Base-by-base conservation (phyloP, 1,140 invertebrate genomes). In the Bombyx mandarina region DNA sequence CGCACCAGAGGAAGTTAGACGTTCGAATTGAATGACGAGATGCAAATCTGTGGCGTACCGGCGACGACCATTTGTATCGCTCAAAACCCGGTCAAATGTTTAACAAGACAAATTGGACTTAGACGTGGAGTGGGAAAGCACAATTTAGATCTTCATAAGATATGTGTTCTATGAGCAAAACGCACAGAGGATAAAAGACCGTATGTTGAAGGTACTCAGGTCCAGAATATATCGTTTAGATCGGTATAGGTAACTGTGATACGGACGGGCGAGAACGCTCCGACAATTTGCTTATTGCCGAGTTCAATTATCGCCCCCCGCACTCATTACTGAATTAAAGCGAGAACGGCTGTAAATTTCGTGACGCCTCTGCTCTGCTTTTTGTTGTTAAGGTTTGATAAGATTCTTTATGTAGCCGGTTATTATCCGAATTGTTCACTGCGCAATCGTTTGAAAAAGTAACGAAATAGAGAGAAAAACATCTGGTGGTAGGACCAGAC, bases 281-380 rank as follows among this genome's bases (percentile, higher is more conserved):
- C 69, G 66, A 70, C 82, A 86, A 86, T 83, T 86, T 86, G 78
- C 78, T 75, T 82, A 84, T 86, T 84, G 79, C 76, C 66, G 78
- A 66, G 69, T 75, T 73, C 79, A 86, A 84, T 86, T 84, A 86
- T 84, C 79, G 79, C 83, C 83, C 82, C 75, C 81, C 79, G 79
- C 82, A 72, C 78, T 82, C 73, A 82, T 86, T 86, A 84, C 81
- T 75, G 81, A 79, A 84, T 86, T 86, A 84, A 83, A 73, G 69
- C 81, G 79, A 76, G 75, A 81, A 75, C 71, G 65, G 76, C 76
- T 69, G 72, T 81, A 77, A 73, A 83, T 78, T 82, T 75, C 65
- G 77, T 75, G 75, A 82, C 82, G 80, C 80, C 78, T 81, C 77
- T 76, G 78, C 72, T 35, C 26, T 35, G 26, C 2, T 35, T 35